These are phyloP conservation scores for Melanocharis versteri DNA, from an alignment of 2,113 vertebrate genomes.

Conservation along the genomic window DNA sequence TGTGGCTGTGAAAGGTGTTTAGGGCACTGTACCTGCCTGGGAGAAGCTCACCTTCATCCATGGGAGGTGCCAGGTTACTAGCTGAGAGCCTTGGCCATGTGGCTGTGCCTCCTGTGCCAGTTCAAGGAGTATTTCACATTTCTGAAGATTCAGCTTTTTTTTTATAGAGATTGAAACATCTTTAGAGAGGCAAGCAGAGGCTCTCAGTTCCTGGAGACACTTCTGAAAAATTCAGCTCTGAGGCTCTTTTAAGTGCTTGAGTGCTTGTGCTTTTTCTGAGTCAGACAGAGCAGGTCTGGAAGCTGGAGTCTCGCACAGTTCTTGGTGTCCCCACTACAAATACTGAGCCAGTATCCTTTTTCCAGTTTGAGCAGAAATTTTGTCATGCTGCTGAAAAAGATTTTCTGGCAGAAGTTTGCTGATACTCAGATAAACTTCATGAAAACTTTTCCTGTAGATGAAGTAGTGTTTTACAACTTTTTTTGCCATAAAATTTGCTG, in stretches of 20 bases:
- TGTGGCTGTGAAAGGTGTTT: neutral
- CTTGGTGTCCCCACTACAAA: neutral
- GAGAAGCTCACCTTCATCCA: neutral
- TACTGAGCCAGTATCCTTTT: neutral
- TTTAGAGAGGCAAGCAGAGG: neutral
- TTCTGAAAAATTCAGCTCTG: neutral
- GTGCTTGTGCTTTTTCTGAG: neutral
- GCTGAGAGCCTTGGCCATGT: accelerated
- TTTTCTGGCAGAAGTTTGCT: neutral
- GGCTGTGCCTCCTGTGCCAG: accelerated
- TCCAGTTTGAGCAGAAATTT: neutral
- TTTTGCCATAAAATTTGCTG: neutral
- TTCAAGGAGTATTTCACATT: neutral
- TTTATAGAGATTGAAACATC: neutral
- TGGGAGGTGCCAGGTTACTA: neutral
- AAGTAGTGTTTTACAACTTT: neutral
- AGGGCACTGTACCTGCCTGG: neutral
- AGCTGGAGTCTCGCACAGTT: neutral
- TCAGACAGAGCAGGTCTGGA: neutral
- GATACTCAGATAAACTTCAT: neutral
- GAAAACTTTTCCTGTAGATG: neutral
- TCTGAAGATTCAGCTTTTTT: neutral
- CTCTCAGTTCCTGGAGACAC: accelerated
- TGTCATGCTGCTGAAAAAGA: neutral
- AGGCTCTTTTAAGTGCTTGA: neutral